These are phyloP conservation scores for Dicaeum eximium DNA, from an alignment of 2,113 vertebrate species.

Conservation along the genomic window DNA sequence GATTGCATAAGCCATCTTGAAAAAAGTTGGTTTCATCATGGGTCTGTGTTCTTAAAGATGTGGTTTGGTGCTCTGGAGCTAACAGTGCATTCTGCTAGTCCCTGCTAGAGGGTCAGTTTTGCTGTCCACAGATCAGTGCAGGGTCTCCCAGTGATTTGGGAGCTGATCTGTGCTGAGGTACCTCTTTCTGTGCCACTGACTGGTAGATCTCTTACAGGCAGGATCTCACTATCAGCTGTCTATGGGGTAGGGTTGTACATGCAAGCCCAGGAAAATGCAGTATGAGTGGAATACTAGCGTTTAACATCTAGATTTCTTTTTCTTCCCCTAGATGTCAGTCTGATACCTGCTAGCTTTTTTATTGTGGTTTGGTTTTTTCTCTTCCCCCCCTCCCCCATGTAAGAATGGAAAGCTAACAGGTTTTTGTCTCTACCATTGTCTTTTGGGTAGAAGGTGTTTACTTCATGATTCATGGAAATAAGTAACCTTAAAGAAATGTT, in stretches of 20 bases:
- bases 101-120: background rate
- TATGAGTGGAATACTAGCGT: background rate
- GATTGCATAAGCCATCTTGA: background rate
- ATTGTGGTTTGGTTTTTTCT: background rate
- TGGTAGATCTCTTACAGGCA: background rate
- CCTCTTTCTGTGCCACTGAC: background rate
- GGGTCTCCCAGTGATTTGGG: background rate
- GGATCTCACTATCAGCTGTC: background rate
- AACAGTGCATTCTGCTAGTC: background rate
- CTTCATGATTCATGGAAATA: background rate
- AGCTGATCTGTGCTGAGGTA: background rate
- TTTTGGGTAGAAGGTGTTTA: background rate
- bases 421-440: background rate
- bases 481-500: background rate
- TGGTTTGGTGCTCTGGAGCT: background rate
- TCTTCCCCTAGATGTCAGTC: background rate
- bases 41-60: background rate
- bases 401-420: background rate
- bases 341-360: background rate
- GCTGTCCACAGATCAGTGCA: background rate
- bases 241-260: fast-evolving
- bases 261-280: background rate
- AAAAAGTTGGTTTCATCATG: background rate
- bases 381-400: fast-evolving
- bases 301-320: background rate